Evolutionary conservation across 2,888 invertebrate genomes (phyloP).

Genomic region (Caenorhabditis doughertyi): DNA sequence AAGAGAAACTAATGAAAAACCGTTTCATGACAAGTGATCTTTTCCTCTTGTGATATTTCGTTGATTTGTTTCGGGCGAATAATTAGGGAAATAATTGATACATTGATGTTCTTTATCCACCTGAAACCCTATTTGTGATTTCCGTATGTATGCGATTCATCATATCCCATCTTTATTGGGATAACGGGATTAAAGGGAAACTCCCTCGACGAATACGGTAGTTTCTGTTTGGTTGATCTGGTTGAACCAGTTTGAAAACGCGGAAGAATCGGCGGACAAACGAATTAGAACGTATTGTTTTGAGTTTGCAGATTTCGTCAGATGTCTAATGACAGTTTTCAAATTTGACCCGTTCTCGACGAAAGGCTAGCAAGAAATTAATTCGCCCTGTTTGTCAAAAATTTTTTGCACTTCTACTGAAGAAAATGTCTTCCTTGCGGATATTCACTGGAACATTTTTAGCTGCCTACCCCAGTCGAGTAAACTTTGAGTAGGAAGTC

Average conservation of each 20-base stretch:
- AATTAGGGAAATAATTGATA: background rate
- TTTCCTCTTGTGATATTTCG: constrained; percentile 11
- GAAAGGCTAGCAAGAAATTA: too few species aligned
- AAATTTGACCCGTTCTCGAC: too few species aligned
- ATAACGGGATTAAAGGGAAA: background rate
- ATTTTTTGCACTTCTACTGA: too few species aligned
- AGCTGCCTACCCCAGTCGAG: too few species aligned
- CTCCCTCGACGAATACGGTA: background rate
- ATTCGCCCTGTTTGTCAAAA: too few species aligned
- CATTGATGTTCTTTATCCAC: constrained; percentile 1
- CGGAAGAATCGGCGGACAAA: background rate
- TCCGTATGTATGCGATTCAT: background rate
- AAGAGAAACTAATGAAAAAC: constrained; percentile 7
- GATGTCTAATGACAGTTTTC: background rate
- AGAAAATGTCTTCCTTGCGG: too few species aligned
- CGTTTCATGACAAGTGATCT: constrained; percentile 16
- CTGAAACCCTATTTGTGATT: background rate
- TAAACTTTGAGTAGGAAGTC: too few species aligned
- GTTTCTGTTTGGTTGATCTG: background rate
- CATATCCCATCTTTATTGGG: background rate
- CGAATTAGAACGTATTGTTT: background rate
- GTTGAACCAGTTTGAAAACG: background rate
- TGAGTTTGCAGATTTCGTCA: background rate
- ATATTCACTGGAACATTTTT: too few species aligned
- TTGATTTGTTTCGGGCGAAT: constrained; percentile 19